Base-by-base conservation (phyloP, 2,113 vertebrate species). In the Furnarius figulus region DNA sequence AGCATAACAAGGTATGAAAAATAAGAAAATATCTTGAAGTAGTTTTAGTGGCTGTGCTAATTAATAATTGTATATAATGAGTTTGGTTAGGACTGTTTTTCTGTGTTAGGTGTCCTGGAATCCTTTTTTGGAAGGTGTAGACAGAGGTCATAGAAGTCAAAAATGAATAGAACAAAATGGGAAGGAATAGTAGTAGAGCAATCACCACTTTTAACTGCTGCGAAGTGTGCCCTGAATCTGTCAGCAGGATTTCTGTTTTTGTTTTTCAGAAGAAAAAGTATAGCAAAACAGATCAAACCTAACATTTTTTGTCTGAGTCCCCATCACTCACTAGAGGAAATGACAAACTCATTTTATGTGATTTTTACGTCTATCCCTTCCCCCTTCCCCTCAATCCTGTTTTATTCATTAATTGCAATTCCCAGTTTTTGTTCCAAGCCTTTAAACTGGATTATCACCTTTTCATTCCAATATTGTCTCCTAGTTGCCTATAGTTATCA, bases 211-310 rank as follows among this genome's bases (percentile, higher is more conserved):
- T 61, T 50, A 96, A 94, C 76, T 89, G 87, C 94, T 90, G 86
- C 49, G 7, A 97, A 95, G 95, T 96, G 97, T 95, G 97, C 95
- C 95, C 96, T 97, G 97, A 97, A 96, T 95, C 97, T 98, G 98
- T 98, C 98, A 98, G 94, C 97, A 94, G 47, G 84, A 88, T 95
- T 98, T 97, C 97, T 92, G 94, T 8, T 97, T 95, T 85, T 92
- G 76, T 93, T 91, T 97, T 95, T 85, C 47, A 72, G 87, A 96
- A 95, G 90, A 93, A 97, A 97, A 86, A 94, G 84, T 97, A 96
- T 73, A 77, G 91, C 95, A 90, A 94, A 96, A 70, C 85, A 96
- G 96, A 97, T 97, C 96, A 97, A 97, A 95, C 93, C 46, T 22
- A 96, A 73, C 82, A 62, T 67, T 95, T 86, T 97, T 95, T 97